Base-by-base conservation (phyloP, 1,140 invertebrate genomes). In the Drosophila nasuta region DNA sequence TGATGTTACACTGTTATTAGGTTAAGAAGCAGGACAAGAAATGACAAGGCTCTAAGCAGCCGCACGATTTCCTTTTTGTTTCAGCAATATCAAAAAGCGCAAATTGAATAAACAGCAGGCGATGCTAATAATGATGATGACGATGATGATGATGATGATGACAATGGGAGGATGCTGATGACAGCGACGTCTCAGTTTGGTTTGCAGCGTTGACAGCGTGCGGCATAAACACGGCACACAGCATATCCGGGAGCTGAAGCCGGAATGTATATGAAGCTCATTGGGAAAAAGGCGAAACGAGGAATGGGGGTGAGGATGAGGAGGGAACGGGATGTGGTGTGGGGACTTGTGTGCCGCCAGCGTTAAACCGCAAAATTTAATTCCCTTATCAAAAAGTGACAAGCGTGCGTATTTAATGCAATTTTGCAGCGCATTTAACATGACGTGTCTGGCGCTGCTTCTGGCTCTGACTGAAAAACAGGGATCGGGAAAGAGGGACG, bases 371-470 rank as follows among this genome's bases (percentile, higher is more conserved):
- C 90, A 91, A 91, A 91, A 91, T 91, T 87, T 91, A 91, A 91
- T 91, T 91, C 90, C 82, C 90, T 91, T 91, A 91, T 91, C 90
- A 91, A 86, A 86, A 91, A 86, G 81, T 91, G 90, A 91, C 90
- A 91, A 91, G 90, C 89, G 83, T 88, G 86, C 88, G 90, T 91
- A 91, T 91, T 91, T 91, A 91, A 91, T 91, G 90, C 90, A 91
- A 91, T 91, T 91, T 91, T 90, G 82, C 90, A 86, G 82, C 77
- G 82, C 87, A 91, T 91, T 91, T 90, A 91, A 91, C 90, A 88
- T 88, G 83, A 83, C 80, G 70, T 79, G 51, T 58, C 73, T 80
- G 81, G 60, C 28, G 48, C 43, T 43, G 28, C 8, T 28, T 51
- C 41, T 41, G 38, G 3, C 7, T 10, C 30, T 33, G 30, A 41